A percentile compares a stretch with the other conserved stretches of the same genome.
Conservation (phyloP, 2,888 invertebrate species). For the Myathropa florea region DNA sequence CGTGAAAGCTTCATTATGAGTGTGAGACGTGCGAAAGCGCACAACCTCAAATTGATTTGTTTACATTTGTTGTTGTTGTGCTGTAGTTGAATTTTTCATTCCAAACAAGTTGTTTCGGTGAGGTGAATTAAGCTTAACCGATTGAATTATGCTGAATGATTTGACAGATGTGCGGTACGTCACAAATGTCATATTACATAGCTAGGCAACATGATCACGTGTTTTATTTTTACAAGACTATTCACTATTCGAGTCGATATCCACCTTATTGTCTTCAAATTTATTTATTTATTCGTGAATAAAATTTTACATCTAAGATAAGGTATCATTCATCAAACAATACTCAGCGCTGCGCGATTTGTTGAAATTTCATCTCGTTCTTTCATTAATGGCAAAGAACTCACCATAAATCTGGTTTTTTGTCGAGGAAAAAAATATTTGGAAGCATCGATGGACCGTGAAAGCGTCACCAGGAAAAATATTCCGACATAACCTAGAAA, state of each 20-base stretch:
- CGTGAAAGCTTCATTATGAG: conserved; percentile 29
- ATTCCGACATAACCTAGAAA: not conserved
- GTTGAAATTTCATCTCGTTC: not conserved
- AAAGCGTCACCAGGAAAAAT: not conserved
- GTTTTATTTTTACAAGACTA: not conserved
- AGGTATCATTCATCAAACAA: not conserved
- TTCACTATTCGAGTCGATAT: not conserved
- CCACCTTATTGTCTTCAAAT: not conserved
- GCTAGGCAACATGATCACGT: not conserved
- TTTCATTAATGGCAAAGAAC: not conserved
- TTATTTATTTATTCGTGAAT: not conserved
- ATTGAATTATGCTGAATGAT: not conserved
- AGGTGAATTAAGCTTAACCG: too few relatives aligned
- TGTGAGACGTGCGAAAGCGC: conserved; percentile 60
- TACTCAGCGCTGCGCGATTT: not conserved
- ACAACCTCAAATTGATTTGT: conserved; percentile 44
- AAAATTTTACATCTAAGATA: not conserved
- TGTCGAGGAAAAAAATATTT: not conserved
- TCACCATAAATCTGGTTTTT: not conserved
- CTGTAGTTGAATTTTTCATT: not conserved
- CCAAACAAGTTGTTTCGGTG: not conserved
- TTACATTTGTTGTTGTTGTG: conserved; percentile 14
- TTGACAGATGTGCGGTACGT: not conserved
- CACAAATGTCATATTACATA: not conserved
- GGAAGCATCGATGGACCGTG: not conserved